These are phyloP conservation scores for Caradrina kadenii DNA, from an alignment of 2,888 invertebrate genomes.

Conservation along the genomic window DNA sequence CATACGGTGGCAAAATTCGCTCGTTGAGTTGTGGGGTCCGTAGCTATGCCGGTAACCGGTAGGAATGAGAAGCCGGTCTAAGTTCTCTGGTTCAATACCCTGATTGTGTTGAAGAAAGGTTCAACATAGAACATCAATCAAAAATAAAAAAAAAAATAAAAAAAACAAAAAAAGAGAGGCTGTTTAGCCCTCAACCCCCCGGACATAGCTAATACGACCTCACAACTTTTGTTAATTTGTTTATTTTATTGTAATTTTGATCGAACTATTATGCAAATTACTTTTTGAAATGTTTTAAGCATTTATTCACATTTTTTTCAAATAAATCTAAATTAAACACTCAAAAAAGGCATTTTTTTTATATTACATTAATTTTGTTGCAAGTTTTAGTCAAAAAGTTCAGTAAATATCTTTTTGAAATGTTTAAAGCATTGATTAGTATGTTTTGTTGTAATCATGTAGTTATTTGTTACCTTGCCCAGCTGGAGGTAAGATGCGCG, in stretches of 20 bases:
- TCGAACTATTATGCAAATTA: not conserved
- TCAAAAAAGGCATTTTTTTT: not conserved
- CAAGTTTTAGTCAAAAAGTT: too few relatives aligned
- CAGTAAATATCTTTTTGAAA: too few relatives aligned
- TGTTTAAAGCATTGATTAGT: too few relatives aligned
- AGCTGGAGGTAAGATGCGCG: too few relatives aligned
- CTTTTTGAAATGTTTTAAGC: not conserved
- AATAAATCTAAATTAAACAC: not conserved
- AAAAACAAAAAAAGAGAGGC: not conserved
- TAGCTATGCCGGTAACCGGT: constrained; percentile 6
- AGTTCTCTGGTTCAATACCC: not conserved
- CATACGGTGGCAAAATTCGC: not conserved
- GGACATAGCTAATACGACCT: constrained; percentile 8
- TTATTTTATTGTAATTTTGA: not conserved
- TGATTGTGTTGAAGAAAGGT: too few relatives aligned
- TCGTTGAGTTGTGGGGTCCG: not conserved
- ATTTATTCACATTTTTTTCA: not conserved
- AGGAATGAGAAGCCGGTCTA: constrained; percentile 1
- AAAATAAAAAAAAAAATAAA: not conserved
- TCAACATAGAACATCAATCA: too few relatives aligned
- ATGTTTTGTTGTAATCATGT: too few relatives aligned
- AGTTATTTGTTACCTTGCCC: too few relatives aligned
- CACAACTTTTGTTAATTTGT: constrained; percentile 1
- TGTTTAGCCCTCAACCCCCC: not conserved
- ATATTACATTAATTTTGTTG: too few relatives aligned